A percentile compares a stretch with the other conserved stretches of the same genome.
Conservation (phyloP, 2,888 invertebrate genomes). For the Agrypnus murinus region DNA sequence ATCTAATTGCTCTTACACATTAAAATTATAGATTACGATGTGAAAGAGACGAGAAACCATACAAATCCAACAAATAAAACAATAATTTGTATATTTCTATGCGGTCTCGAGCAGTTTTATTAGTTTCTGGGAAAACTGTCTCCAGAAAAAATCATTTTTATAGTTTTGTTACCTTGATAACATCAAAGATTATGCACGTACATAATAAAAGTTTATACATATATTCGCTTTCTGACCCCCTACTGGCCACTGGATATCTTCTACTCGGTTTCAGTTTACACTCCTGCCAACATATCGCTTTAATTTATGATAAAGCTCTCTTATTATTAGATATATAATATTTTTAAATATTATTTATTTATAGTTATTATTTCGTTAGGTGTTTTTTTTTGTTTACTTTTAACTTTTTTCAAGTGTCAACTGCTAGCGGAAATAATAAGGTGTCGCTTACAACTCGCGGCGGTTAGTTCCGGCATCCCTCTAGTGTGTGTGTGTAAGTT, state of each 20-base stretch:
- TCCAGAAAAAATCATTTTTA: constrained; percentile 34
- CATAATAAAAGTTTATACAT: constrained; percentile 62
- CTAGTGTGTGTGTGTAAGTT: constrained; percentile 60
- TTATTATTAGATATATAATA: constrained; percentile 45
- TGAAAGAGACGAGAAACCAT: not conserved
- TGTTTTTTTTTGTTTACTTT: constrained; percentile 13
- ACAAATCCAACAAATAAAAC: constrained; percentile 4
- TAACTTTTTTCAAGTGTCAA: constrained; percentile 17
- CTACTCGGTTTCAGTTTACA: constrained; percentile 65
- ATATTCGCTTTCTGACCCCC: constrained; percentile 61
- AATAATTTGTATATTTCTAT: constrained; percentile 36
- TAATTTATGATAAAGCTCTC: constrained; percentile 60
- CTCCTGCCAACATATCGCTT: constrained; percentile 61
- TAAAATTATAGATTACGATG: constrained; percentile 26
- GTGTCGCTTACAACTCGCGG: constrained; percentile 62
- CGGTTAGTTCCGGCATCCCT: constrained; percentile 66
- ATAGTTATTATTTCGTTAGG: not conserved
- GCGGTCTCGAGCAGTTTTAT: constrained; percentile 32
- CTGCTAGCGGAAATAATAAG: constrained; percentile 64
- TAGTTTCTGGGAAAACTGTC: constrained; percentile 40
- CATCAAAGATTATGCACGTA: constrained; percentile 52
- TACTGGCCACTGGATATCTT: constrained; percentile 60
- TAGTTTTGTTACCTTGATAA: constrained; percentile 34
- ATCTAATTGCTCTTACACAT: constrained; percentile 47
- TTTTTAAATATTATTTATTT: no score